Conservation (phyloP, 2,113 vertebrate genomes). For the Anser cygnoides region DNA sequence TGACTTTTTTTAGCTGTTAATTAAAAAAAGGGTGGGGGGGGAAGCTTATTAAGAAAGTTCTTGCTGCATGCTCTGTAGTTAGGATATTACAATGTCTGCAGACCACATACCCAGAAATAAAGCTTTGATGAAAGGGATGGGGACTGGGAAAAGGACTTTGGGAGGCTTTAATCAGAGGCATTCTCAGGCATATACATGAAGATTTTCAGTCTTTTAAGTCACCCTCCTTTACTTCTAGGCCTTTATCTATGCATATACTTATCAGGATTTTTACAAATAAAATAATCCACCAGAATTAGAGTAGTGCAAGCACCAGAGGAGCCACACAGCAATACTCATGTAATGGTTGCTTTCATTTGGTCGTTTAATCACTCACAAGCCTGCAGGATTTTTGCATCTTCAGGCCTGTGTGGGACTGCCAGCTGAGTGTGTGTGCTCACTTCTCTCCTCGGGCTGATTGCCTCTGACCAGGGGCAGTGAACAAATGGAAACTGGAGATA, state of each 20-base stretch:
- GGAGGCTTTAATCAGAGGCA: neutral
- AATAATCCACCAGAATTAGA: neutral
- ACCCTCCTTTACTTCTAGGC: neutral
- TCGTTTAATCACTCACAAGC: neutral
- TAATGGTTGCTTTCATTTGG: neutral
- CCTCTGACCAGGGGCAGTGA: neutral
- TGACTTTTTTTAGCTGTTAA: neutral
- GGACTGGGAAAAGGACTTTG: neutral
- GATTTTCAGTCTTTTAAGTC: neutral
- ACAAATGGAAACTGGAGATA: neutral
- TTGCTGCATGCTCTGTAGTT: neutral
- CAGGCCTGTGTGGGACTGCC: neutral
- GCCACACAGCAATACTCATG: neutral
- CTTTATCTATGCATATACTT: neutral
- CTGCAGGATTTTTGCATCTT: neutral
- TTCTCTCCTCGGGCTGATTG: neutral
- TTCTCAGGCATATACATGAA: neutral
- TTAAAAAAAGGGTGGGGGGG: neutral
- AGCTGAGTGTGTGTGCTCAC: rapidly evolving
- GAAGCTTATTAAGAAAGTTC: neutral
- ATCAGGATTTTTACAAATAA: neutral
- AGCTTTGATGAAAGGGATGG: neutral
- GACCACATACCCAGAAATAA: neutral
- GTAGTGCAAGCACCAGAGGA: neutral
- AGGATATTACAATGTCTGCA: neutral